Evolutionary conservation across 2,888 invertebrate species (phyloP), one percentile per base, ranked within the genome.

Genomic region (Macropis europaea): DNA sequence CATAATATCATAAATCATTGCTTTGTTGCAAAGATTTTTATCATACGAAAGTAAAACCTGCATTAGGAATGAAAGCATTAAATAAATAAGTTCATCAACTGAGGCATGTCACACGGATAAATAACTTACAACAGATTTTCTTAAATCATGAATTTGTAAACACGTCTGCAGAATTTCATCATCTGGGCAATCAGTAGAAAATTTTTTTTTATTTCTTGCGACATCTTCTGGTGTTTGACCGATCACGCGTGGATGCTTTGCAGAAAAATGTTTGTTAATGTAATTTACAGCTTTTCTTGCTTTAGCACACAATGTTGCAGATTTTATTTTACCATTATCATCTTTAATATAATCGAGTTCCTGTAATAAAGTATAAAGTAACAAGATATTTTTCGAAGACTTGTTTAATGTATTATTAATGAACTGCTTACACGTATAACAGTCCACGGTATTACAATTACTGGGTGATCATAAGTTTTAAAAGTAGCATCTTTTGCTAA

Each of bases 141-240:
- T 75, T 19, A 82, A 80, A 13, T 84, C 73, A 9, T 82, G 84
- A 61, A 90, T 89, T 76, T 90, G 90, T 40, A 91, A 73, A 76
- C 91, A 91, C 32, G 90, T 90, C 73, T 90, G 90, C 19, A 91
- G 76, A 56, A 91, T 90, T 52, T 89, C 86, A 72, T 91, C 91
- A 82, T 91, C 91, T 47, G 91, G 90, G 73, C 88, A 90, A 30
- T 88, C 87, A 0, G 74, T 30, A 0, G 63, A 66, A 61, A 85
- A 89, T 67, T 74, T 81, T 32, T 77, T 47, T 71, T 82, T 86
- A 64, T 89, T 88, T 42, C 71, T 73, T 13, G 67, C 54, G 19
- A 86, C 86, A 9, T 90, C 89, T 50, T 74, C 77, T 13, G 85
- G 83, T 2, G 86, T 87, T 81, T 90, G 90, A 22, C 89, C 89